Conservation (phyloP, 2,113 vertebrate species). For the Cettia cetti region DNA sequence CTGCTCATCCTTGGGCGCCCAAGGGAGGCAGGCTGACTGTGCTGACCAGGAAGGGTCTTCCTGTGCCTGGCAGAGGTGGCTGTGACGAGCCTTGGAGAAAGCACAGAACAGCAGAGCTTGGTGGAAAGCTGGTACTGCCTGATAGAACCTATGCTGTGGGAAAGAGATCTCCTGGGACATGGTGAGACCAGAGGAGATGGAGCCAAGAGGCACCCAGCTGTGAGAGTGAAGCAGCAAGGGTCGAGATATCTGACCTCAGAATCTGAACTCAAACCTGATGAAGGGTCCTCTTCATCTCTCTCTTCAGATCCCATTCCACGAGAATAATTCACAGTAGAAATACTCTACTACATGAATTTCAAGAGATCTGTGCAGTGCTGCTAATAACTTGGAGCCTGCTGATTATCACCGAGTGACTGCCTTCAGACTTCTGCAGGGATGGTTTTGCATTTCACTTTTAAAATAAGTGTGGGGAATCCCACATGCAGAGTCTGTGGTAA, state of each 20-base stretch:
- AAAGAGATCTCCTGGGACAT: no score
- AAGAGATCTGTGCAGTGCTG: neutral
- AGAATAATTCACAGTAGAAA: neutral
- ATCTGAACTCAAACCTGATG: neutral
- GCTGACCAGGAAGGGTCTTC: neutral
- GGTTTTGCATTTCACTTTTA: neutral
- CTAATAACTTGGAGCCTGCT: neutral
- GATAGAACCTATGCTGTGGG: neutral
- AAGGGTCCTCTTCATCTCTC: neutral
- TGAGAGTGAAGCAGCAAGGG: neutral
- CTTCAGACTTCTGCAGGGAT: neutral
- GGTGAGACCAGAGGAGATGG: neutral
- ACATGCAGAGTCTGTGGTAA: neutral
- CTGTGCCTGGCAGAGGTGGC: neutral
- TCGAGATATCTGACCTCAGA: neutral
- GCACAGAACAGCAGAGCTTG: rapidly evolving
- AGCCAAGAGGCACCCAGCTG: neutral
- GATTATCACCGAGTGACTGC: neutral
- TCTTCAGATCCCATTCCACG: neutral
- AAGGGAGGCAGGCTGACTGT: rapidly evolving
- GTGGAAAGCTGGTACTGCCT: neutral
- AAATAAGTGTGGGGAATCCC: neutral
- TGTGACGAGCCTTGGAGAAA: neutral
- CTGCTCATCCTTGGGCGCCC: rapidly evolving
- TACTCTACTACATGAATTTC: neutral